Base-by-base conservation (phyloP, 2,888 invertebrate genomes). In the Drosophila austrosaltans region DNA sequence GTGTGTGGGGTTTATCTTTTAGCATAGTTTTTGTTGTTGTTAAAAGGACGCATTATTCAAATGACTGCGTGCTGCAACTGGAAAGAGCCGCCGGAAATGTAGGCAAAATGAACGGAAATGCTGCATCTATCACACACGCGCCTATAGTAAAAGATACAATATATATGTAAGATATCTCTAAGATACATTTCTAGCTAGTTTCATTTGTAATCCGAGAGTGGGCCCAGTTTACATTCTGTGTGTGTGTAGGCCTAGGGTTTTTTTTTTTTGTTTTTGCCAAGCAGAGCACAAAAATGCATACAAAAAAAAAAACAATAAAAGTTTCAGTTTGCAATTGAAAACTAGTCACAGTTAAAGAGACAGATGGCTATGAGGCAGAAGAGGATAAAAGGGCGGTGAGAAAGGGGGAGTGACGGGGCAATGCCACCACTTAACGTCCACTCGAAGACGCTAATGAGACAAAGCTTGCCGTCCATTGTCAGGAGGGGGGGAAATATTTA, bases 261-360 rank as follows among this genome's bases (percentile, higher is more conserved):
- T 44, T 69, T 66, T 71, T 16, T 83, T 72, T 89, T 82, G 84
- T 87, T 76, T 82, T 69, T 89, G 87, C 83, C 79, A 83, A 89
- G 85, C 89, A 83, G 83, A 89, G 89, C 83, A 89, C 81, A 58
- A 87, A 86, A 81, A 83, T 57, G 36, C 36, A 56, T 32, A 56
- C 32, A 54, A 16, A 7, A 16, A 16, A 16, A 16, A 16, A 1
- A 16, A 16, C 16, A 16, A 36, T 36, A 36, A 20, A 80, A 79
- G 83, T 75, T 80, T 72, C 66, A 64, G 53, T 40, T 74, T 22
- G 83, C 87, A 83, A 83, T 87, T 72, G 89, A 72, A 87, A 81
- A 83, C 78, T 81, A 77, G 80, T 77, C 80, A 79, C 44, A 69
- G 54, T 69, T 53, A 66, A 59, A 6, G n/a, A 48, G n/a, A 48